Percentiles rank a stretch among this genome's conserved stretches.
Evolutionary conservation across 2,113 vertebrate species (phyloP).

Genomic region (Pitta sordida): DNA sequence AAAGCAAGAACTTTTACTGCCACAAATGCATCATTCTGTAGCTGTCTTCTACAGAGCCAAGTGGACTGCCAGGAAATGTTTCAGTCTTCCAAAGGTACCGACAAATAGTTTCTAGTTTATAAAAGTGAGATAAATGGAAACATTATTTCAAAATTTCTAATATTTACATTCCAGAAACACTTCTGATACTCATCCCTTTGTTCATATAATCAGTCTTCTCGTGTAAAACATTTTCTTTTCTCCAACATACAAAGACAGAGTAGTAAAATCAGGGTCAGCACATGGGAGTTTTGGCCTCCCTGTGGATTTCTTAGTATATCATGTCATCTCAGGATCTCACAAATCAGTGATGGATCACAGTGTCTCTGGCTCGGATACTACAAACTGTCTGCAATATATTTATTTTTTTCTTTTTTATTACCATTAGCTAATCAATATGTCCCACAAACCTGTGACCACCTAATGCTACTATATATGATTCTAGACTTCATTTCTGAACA

Average conservation of each 20-base stretch:
- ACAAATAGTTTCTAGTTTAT: background rate
- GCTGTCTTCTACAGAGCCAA: background rate
- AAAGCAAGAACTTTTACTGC: background rate
- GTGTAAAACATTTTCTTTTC: background rate
- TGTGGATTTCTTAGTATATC: background rate
- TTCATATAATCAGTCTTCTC: background rate
- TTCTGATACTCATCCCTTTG: background rate
- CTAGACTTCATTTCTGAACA: constrained; percentile 14
- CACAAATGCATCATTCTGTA: background rate
- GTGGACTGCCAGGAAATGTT: background rate
- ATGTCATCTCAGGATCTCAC: background rate
- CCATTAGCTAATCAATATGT: constrained; percentile 6
- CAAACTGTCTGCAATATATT: background rate
- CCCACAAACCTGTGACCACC: background rate
- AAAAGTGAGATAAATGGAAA: background rate
- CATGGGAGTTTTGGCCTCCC: background rate
- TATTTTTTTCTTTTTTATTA: constrained; percentile 13
- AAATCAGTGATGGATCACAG: background rate
- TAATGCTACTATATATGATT: background rate
- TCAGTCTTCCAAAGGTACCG: background rate
- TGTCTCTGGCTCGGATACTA: background rate
- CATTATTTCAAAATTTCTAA: background rate
- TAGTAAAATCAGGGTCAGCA: background rate
- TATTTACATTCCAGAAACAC: background rate
- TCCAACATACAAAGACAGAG: background rate